Base-by-base conservation (phyloP, 2,888 invertebrate species). In the Synergus gifuensis region DNA sequence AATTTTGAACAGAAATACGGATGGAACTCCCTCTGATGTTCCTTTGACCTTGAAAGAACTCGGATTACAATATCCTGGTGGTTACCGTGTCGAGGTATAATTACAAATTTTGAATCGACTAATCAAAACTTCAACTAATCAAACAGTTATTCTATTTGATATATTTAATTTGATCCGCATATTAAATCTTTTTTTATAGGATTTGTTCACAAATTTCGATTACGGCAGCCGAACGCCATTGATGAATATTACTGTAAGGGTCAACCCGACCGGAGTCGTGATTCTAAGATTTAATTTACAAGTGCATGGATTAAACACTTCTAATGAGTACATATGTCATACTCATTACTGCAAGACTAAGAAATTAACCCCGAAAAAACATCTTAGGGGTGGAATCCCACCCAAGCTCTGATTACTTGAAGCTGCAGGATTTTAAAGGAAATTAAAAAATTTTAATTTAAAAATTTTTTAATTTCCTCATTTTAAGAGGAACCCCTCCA, bases 241-340 rank as follows among this genome's bases (percentile, higher is more conserved):
- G 90, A 97, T 97, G 76, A 97, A 97, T 93, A 97, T 98, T 90
- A 97, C 97, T 94, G 97, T 98, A 84, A 97, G 97, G 94, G 97
- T 98, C 62, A 98, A 98, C 93, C 98, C 98, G 86, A 97, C 97
- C 92, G 97, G 97, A 91, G 97, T 97, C 84, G 97, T 97, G 76
- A 97, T 97, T 89, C 93, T 97, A 77, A 94, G 96, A 88, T 97
- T 96, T 14, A 96, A 97, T 91, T 95, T 96, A 36, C 96, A 96
- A 90, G 94, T 94, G 76, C 94, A 94, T 2, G 87, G 89, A 77
- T 80, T 86, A 69, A 89, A 86, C 67, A 77, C 86, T 18, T 85
- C 88, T 69, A 88, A 85, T 84, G 90, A 89, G 46, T 73, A 58
- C 54, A 73, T 58, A 58, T 73, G 73, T 73, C 40, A 73, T 73